phyloP scores from a whole-genome alignment of 2,113 vertebrate species.

The Chionis minor region DNA sequence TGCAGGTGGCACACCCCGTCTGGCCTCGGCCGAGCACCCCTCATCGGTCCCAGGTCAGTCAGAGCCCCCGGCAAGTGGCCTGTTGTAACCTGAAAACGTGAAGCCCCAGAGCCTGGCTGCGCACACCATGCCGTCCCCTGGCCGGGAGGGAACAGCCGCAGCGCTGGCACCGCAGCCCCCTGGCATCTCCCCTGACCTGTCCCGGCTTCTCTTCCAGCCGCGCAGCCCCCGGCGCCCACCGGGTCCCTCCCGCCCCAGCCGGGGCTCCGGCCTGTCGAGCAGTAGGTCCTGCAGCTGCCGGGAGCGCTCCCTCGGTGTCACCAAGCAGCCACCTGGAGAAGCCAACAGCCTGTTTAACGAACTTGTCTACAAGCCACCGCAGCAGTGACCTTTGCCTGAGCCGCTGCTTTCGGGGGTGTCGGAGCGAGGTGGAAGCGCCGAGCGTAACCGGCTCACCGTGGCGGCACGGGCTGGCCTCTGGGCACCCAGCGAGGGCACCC shows the following conservation, averaged over 20 bases:
- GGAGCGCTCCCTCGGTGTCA: background rate
- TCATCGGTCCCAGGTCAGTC: background rate
- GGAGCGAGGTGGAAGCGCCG: background rate
- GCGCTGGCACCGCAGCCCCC: background rate
- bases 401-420: background rate
- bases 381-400: rapidly evolving
- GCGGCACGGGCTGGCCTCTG: background rate
- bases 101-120: background rate
- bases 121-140: too few relatives aligned
- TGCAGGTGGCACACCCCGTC: conserved; percentile 1
- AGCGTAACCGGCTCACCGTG: background rate
- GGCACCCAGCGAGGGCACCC: rapidly evolving
- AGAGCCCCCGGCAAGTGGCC: background rate
- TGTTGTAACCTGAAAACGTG: background rate
- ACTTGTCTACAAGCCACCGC: background rate
- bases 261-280: background rate
- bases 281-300: background rate
- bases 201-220: background rate
- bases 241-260: rapidly evolving
- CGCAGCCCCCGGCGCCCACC: background rate
- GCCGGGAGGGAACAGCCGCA: background rate
- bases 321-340: background rate
- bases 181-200: background rate
- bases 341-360: background rate
- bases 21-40: background rate